A percentile compares a stretch with the other conserved stretches of the same genome.
Conservation (phyloP, 1,140 invertebrate genomes). For the Carposina sasakii region DNA sequence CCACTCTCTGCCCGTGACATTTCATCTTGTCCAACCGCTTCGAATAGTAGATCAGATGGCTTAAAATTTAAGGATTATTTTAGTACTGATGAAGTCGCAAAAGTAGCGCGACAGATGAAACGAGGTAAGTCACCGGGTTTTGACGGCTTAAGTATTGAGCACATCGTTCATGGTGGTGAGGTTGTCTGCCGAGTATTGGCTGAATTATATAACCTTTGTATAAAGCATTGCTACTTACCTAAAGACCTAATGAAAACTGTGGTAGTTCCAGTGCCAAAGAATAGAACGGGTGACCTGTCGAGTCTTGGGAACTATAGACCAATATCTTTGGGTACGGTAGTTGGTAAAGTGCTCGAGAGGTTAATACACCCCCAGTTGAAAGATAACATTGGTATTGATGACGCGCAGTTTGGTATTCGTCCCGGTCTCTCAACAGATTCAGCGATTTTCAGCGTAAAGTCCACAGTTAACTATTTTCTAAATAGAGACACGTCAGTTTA, state of each 20-base stretch:
- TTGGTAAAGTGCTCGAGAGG: not conserved
- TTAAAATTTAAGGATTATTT: not conserved
- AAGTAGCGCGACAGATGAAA: not conserved
- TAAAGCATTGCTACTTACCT: not conserved
- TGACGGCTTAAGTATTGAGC: slow-evolving; percentile 1
- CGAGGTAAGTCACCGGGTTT: not conserved
- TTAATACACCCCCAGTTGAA: not conserved
- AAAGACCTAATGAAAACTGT: not conserved
- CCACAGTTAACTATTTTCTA: not conserved
- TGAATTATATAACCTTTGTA: not conserved
- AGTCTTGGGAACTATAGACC: not conserved
- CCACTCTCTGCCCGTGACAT: too few relatives aligned
- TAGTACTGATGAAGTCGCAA: not conserved
- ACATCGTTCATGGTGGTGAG: not conserved
- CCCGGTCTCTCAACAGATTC: not conserved
- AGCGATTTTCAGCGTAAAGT: not conserved
- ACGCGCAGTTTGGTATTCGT: not conserved
- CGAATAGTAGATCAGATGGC: not conserved
- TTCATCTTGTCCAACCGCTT: not conserved
- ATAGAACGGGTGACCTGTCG: not conserved
- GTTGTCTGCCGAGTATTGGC: not conserved
- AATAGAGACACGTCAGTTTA: not conserved
- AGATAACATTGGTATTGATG: not conserved
- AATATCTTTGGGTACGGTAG: not conserved
- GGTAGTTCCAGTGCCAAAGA: not conserved